Evolutionary conservation across 2,888 invertebrate genomes (phyloP).

Genomic region (Meiosimyza decipiens): DNA sequence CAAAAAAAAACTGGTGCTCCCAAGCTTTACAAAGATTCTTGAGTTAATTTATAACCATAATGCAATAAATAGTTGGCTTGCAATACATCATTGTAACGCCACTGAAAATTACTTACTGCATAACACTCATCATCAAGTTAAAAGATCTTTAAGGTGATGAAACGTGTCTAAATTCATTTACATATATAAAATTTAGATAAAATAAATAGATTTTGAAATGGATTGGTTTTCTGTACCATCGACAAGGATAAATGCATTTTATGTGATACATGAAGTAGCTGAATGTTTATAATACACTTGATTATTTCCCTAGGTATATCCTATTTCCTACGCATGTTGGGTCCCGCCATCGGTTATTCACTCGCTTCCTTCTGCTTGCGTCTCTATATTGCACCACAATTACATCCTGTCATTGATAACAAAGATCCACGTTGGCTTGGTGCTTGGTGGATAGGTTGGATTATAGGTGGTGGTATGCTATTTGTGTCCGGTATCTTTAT

Average conservation of each 20-base stretch:
- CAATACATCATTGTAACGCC: no score
- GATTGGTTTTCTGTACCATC: no score
- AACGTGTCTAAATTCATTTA: no score
- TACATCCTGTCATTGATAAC: conserved; percentile 73
- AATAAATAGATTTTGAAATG: no score
- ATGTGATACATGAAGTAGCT: no score
- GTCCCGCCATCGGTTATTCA: conserved; percentile 75
- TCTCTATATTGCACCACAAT: conserved; percentile 73
- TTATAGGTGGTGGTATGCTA: conserved; percentile 71
- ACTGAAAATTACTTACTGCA: neutral
- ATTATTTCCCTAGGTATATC: conserved; percentile 70
- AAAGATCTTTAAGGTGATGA: neutral
- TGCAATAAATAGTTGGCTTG: no score
- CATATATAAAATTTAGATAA: neutral
- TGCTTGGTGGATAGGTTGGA: conserved; percentile 84
- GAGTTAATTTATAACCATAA: no score
- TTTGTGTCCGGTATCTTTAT: conserved; percentile 71
- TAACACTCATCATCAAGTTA: conserved; percentile 20
- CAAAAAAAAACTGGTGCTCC: no score
- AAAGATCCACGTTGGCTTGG: conserved; percentile 82
- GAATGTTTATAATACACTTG: neutral
- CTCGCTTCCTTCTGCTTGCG: conserved; percentile 74
- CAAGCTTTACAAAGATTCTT: no score
- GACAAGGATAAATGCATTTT: no score
- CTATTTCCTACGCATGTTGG: conserved; percentile 74